Base-by-base conservation (phyloP, 2,113 vertebrate genomes). In the Cettia cetti region DNA sequence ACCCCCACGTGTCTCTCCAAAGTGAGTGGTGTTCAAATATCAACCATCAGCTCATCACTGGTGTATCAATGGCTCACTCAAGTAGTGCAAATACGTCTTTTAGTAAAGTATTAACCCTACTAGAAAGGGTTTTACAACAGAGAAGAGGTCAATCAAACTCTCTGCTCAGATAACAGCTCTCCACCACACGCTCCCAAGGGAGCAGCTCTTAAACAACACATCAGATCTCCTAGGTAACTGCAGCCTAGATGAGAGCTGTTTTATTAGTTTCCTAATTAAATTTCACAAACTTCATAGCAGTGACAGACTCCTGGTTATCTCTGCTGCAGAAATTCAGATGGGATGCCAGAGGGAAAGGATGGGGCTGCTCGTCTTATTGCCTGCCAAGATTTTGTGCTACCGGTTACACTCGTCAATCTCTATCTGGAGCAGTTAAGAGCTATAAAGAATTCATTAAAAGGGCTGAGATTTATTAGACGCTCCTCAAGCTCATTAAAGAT, bases 391-490 rank as follows among this genome's bases (percentile, higher is more conserved):
- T 94, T 24, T 68, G 89, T 27, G 95, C 97, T 97, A 94, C 97
- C 92, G 81, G 98, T 97, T 96, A 69, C 95, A 97, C 97, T 94
- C 86, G 96, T 97, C 97, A 97, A 94, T 97, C 96, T 94, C 63
- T 77, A 92, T 91, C 91, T 96, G 94, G 60, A 98, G 97, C 96
- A 89, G 96, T 98, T 97, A 97, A 94, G 94, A 91, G 92, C 90
- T 96, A 95, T 97, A 97, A 98, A 97, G 97, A 96, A 94, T 97
- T 97, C 97, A 96, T 98, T 98, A 98, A 97, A 97, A 94, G 90
- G 24, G 53, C 86, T 45, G 60, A 93, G 88, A 95, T 98, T 97
- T 98, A 96, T 96, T 97, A 97, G 96, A 96, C 94, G 86, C 76
- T 90, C 86, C 96, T 96, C 86, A 81, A 82, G 63, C 94, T 94